Percentiles rank a stretch among this genome's conserved stretches.
Conservation (phyloP, 2,797 vertebrate genomes). For the Hozukius guyotensis region DNA sequence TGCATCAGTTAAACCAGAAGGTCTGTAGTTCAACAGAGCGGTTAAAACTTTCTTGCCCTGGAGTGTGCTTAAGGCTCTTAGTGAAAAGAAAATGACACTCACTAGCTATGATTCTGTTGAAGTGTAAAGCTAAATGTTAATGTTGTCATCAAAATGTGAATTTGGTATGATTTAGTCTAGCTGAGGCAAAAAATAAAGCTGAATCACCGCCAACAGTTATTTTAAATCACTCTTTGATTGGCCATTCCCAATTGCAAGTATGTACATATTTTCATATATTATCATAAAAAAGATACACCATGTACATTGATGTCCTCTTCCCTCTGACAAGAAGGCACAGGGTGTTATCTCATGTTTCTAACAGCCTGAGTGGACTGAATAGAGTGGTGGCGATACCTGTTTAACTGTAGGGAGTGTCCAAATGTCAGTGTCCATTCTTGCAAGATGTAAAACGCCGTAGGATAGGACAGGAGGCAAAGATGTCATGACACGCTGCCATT, state of each 20-base stretch:
- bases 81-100: background rate
- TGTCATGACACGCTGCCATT: background rate
- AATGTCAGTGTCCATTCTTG: background rate
- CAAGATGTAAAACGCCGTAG: background rate
- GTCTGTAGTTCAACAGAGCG: conserved; percentile 12
- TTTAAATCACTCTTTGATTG: background rate
- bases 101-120: background rate
- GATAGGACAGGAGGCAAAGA: background rate
- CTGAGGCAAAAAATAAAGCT: background rate
- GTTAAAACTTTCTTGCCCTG: conserved; percentile 5
- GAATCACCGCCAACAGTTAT: background rate
- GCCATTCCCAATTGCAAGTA: background rate
- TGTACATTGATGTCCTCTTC: background rate
- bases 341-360: background rate
- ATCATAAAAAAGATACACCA: background rate
- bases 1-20: conserved; percentile 8
- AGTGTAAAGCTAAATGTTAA: background rate
- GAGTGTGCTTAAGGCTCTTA: background rate
- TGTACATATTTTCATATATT: background rate
- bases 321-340: background rate
- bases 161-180: background rate
- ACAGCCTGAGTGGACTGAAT: background rate
- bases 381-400: background rate
- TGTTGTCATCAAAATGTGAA: background rate
- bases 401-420: background rate